phyloP scores from a whole-genome alignment of 2,888 invertebrate genomes.

The Tetranychus truncatus region DNA sequence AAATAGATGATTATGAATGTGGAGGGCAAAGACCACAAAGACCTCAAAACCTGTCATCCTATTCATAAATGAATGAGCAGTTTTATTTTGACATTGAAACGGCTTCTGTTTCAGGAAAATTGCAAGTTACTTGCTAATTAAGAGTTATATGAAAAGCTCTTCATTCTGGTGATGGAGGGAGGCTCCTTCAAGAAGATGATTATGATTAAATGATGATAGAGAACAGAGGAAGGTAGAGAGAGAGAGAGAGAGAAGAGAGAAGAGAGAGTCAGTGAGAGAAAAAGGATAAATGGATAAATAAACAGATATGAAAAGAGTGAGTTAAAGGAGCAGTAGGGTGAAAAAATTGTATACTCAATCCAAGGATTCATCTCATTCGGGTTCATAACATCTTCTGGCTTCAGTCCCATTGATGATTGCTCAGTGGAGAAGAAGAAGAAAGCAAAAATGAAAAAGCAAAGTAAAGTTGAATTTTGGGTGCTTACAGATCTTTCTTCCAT shows the following conservation, averaged over 20 bases:
- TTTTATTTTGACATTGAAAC: neutral
- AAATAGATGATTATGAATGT: too few relatives aligned
- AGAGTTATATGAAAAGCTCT: neutral
- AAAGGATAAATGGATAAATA: neutral
- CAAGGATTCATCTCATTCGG: neutral
- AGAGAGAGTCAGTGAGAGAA: neutral
- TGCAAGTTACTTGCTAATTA: neutral
- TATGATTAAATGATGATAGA: neutral
- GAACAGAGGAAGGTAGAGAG: neutral
- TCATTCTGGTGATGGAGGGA: constrained; percentile 6
- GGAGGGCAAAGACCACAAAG: too few relatives aligned
- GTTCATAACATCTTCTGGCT: neutral
- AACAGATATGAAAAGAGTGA: neutral
- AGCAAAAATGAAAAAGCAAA: neutral
- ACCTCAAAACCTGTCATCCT: neutral
- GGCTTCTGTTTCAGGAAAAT: constrained; percentile 1
- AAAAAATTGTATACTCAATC: neutral
- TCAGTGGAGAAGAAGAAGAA: neutral
- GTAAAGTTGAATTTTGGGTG: neutral
- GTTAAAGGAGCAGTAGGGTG: constrained; percentile 3
- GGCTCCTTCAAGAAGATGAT: neutral
- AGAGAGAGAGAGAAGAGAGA: neutral
- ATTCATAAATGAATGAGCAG: neutral
- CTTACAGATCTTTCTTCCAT: neutral
- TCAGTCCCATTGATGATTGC: neutral